phyloP scores from a whole-genome alignment of 1,140 invertebrate species.

The Drosophila ironensis region DNA sequence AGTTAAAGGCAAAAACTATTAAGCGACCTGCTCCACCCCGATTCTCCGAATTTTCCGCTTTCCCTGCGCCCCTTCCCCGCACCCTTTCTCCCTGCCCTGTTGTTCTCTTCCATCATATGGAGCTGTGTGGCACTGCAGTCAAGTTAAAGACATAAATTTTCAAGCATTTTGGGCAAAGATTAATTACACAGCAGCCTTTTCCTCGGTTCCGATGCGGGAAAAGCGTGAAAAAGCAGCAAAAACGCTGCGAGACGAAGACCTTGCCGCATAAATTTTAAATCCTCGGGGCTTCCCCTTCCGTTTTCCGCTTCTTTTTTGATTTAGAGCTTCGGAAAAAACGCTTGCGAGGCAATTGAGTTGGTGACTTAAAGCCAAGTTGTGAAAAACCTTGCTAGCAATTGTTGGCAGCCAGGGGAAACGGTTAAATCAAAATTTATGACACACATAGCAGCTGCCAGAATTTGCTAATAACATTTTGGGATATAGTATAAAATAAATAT shows the following conservation, averaged over 20 bases:
- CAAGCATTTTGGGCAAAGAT: slow-evolving; percentile 78
- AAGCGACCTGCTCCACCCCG: slow-evolving; percentile 5
- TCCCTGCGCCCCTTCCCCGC: background rate
- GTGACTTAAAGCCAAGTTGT: slow-evolving; percentile 5
- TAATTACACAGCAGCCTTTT: slow-evolving; percentile 67
- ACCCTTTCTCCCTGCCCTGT: no score
- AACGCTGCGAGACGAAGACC: slow-evolving; percentile 2
- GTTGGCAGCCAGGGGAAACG: background rate
- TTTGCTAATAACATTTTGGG: no score
- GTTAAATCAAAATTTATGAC: no score
- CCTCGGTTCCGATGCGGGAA: slow-evolving; percentile 12
- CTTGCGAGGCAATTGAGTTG: slow-evolving; percentile 37
- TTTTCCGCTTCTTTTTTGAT: no score
- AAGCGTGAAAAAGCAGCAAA: slow-evolving; percentile 5
- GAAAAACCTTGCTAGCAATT: background rate
- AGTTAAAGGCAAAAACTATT: slow-evolving; percentile 42
- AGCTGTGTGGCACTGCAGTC: slow-evolving; percentile 28
- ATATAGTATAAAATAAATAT: no score
- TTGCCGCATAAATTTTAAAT: slow-evolving; percentile 72
- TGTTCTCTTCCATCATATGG: slow-evolving; percentile 26
- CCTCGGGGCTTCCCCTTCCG: background rate
- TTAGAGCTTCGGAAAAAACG: slow-evolving; percentile 25
- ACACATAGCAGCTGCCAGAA: no score
- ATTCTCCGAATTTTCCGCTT: background rate
- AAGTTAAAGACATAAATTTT: slow-evolving; percentile 81